Percentiles rank a stretch among this genome's conserved stretches.
phyloP scores from a whole-genome alignment of 1,140 invertebrate genomes.

The Bombus difficillimus region DNA sequence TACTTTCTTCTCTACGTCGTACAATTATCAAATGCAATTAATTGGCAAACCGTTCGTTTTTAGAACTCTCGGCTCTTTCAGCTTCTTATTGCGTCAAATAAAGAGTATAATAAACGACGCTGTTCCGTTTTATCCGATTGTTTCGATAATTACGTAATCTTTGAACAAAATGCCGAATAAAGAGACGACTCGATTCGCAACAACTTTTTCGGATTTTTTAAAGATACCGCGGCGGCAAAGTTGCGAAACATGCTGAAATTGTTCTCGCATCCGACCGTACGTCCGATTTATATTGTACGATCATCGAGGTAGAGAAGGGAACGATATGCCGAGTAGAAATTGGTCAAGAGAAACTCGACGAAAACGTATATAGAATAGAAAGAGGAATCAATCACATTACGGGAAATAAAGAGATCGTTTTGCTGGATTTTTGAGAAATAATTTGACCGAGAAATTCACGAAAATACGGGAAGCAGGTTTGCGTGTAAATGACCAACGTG shows the following conservation, averaged over 20 bases:
- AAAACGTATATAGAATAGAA: neutral
- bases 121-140: neutral
- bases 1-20: too few relatives aligned
- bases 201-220: too few relatives aligned
- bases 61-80: neutral
- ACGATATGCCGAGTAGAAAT: neutral
- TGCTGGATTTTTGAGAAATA: too few relatives aligned
- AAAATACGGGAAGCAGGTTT: constrained; percentile 4
- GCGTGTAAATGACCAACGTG: constrained; percentile 43
- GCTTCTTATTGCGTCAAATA: neutral
- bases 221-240: too few relatives aligned
- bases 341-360: neutral
- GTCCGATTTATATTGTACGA: too few relatives aligned
- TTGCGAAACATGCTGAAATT: too few relatives aligned
- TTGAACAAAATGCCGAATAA: neutral
- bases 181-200: too few relatives aligned
- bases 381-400: neutral
- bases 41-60: neutral
- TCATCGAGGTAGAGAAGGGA: too few relatives aligned
- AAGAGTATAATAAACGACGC: neutral
- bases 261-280: too few relatives aligned
- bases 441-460: neutral
- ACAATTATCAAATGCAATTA: neutral
- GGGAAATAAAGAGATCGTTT: neutral
- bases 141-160: neutral